Conservation (phyloP, 2,888 invertebrate species). For the Nephrotoma flavescens region DNA sequence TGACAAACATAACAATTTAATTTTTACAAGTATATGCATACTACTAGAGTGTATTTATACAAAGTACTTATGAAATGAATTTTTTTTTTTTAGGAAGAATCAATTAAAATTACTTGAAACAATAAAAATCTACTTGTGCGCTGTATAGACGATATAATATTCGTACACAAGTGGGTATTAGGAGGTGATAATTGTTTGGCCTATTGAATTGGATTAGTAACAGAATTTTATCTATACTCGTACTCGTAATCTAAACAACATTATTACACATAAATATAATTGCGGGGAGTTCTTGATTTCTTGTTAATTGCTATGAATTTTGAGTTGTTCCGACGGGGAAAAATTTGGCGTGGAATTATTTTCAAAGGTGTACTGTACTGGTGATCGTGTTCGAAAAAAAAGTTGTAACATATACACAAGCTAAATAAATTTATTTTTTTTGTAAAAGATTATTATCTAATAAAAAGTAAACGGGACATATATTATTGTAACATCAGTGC, state of each 20-base stretch:
- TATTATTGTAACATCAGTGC: no score
- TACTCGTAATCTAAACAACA: background rate
- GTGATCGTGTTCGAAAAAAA: no score
- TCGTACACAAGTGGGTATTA: background rate
- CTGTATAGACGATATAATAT: background rate
- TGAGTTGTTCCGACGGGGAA: no score
- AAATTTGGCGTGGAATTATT: no score
- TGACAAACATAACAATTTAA: background rate
- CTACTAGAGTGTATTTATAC: background rate
- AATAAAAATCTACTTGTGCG: background rate
- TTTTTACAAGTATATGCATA: background rate
- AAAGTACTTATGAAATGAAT: background rate
- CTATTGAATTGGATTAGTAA: background rate
- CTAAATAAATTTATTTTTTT: no score
- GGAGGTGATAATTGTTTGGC: background rate
- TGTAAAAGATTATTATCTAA: no score
- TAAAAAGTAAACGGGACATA: no score
- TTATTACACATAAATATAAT: background rate
- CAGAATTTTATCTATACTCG: background rate
- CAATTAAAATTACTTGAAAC: background rate
- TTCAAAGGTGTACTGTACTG: no score
- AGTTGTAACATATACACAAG: no score
- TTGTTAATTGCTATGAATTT: background rate
- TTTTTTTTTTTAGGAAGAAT: background rate
- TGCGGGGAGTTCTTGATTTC: background rate